phyloP scores from a whole-genome alignment of 1,140 invertebrate genomes.

The Eubasilissa regina region DNA sequence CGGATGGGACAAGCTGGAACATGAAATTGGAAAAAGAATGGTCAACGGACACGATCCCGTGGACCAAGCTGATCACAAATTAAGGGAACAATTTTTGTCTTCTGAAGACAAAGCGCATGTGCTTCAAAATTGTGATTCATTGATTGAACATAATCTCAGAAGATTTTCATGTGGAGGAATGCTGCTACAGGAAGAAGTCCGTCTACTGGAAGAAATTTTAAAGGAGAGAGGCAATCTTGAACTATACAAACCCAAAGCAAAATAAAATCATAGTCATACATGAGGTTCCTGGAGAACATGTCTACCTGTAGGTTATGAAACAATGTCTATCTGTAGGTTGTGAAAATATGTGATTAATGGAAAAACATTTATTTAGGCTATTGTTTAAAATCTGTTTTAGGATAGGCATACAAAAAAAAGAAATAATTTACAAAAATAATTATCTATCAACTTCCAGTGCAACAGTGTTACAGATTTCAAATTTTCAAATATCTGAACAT shows the following conservation, averaged over 20 bases:
- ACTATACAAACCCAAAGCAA: neutral
- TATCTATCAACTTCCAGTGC: too few relatives aligned
- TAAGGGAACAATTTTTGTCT: slow-evolving; percentile 9
- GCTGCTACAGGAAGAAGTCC: neutral
- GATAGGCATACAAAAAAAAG: too few relatives aligned
- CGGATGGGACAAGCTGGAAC: slow-evolving; percentile 1
- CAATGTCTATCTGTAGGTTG: too few relatives aligned
- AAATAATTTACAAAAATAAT: too few relatives aligned
- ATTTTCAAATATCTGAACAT: too few relatives aligned
- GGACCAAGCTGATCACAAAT: neutral
- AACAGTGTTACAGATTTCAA: too few relatives aligned
- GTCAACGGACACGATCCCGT: neutral
- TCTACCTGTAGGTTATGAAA: too few relatives aligned
- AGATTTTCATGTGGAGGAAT: neutral
- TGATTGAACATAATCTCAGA: slow-evolving; percentile 3
- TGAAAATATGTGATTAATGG: too few relatives aligned
- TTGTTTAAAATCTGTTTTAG: too few relatives aligned
- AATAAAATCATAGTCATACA: neutral
- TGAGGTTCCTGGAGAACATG: too few relatives aligned
- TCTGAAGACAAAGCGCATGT: neutral
- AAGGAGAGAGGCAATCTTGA: neutral
- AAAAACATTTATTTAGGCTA: too few relatives aligned
- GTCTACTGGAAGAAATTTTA: slow-evolving; percentile 17
- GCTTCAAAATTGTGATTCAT: neutral
- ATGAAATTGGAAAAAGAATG: slow-evolving; percentile 1